Base-by-base conservation (phyloP, 2,113 vertebrate species). In the Hepsetus odoe region DNA sequence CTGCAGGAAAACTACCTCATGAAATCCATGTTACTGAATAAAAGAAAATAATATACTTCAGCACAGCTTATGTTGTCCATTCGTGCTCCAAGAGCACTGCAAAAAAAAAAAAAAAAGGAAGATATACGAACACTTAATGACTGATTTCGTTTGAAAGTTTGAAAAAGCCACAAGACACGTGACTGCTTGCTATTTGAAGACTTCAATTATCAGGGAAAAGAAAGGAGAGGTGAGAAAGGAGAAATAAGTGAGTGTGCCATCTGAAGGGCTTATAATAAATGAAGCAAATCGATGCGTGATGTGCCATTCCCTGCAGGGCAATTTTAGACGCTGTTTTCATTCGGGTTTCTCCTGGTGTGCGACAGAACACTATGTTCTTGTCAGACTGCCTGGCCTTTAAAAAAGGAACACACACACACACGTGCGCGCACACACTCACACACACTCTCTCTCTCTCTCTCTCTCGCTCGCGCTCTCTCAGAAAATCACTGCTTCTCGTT, bases 351-450 rank as follows among this genome's bases (percentile, higher is more conserved):
- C 58, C 46, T 49, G 12, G 68, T 79, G 68, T 69, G 70, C 64
- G 30, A 51, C 65, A 69, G 77, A 79, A 72, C 77, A 79, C 68
- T 79, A 72, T 79, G 77, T 79, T 79, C 77, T 72, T 79, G 77
- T 79, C 77, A 79, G 77, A 72, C 68, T 79, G 68, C 77, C 70
- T 78, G 56, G 64, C 70, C 40, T 81, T 72, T 46, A 77, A 77
- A 69, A 72, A 62, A 53, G 67, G 33, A 79, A 75, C 18, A 9
- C 28, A 22, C 49, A 44, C 16, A 20, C 53, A 42, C 72, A 62
- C 55, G 16, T 65, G 5, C n/a, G 24, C 32, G 16, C 69, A 56
- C 69, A 38, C 6, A 38, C 51, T 38, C 49, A 38, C 70, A 9
- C 26, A 44, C 56, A 16, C 56, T 22, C 58, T 22, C 40, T 32